Percentiles rank a stretch among this genome's conserved stretches.
phyloP scores from a whole-genome alignment of 1,140 invertebrate species.

The Fopius arisanus region DNA sequence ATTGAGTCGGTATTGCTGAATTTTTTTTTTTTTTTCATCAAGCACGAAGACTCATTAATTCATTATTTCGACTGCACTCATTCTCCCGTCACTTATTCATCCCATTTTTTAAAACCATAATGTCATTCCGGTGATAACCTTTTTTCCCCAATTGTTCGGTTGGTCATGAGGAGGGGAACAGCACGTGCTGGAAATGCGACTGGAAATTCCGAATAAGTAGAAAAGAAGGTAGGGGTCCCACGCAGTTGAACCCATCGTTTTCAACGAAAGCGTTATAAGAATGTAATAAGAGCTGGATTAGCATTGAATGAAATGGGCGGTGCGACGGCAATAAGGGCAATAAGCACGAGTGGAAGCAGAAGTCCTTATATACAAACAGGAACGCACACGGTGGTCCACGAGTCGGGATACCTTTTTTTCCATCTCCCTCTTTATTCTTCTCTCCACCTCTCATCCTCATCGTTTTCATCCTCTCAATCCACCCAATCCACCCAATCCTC shows the following conservation, averaged over 20 bases:
- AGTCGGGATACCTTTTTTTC: conserved; percentile 22
- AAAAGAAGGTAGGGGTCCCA: neutral
- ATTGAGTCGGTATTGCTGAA: conserved; percentile 1
- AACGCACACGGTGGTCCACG: conserved; percentile 39
- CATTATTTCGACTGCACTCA: neutral
- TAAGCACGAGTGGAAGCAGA: conserved; percentile 40
- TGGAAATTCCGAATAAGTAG: conserved; percentile 7
- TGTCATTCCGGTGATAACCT: neutral
- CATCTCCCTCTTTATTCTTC: conserved; percentile 16
- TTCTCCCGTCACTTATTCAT: neutral
- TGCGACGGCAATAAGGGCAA: conserved; percentile 53
- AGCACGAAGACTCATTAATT: neutral
- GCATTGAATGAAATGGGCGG: conserved; percentile 64
- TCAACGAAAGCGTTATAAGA: conserved; percentile 62
- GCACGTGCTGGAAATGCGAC: conserved; percentile 34
- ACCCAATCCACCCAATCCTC: too few species aligned
- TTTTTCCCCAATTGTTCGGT: neutral
- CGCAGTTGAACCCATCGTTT: neutral
- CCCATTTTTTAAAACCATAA: neutral
- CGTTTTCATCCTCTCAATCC: too few species aligned
- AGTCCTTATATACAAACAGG: conserved; percentile 39
- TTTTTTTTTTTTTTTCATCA: neutral
- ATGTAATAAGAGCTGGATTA: conserved; percentile 64
- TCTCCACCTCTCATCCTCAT: conserved; percentile 9
- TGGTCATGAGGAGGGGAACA: neutral